A percentile compares a stretch with the other conserved stretches of the same genome.
These are phyloP conservation scores for Cosmorhoe ocellata DNA, from an alignment of 2,888 invertebrate species.

Conservation along the genomic window DNA sequence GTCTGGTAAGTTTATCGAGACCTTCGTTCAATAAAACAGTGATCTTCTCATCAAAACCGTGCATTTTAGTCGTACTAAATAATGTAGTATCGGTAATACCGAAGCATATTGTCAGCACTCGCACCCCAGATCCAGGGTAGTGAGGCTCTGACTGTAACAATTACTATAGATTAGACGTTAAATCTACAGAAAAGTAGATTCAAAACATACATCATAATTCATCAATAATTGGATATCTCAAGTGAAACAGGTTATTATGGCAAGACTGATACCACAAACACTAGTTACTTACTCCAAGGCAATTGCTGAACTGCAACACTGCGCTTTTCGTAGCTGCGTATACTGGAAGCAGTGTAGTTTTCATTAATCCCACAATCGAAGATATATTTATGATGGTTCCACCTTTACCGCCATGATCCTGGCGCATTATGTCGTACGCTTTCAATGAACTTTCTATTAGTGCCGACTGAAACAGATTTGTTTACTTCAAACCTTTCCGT, in stretches of 20 bases:
- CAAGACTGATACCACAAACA: no score
- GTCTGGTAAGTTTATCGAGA: conserved; percentile 34
- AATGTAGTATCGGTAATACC: conserved; percentile 64
- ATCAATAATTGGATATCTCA: no score
- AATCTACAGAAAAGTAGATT: background rate
- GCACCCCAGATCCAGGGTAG: conserved; percentile 54
- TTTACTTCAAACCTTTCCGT: background rate
- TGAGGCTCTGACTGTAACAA: conserved; percentile 56
- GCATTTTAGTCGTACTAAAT: conserved; percentile 45
- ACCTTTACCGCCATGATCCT: conserved; percentile 61
- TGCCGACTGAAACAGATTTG: conserved; percentile 55
- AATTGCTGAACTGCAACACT: conserved; percentile 67
- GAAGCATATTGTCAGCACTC: conserved; percentile 67
- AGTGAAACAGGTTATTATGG: no score
- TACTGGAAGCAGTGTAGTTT: conserved; percentile 51
- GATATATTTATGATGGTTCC: conserved; percentile 71
- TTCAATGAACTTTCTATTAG: conserved; percentile 62
- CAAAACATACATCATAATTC: no score
- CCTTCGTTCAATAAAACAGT: conserved; percentile 35
- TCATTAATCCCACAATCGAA: conserved; percentile 58
- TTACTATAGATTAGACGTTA: background rate
- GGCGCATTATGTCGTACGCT: conserved; percentile 65
- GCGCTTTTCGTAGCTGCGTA: conserved; percentile 71
- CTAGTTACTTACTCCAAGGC: conserved; percentile 68
- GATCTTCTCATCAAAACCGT: conserved; percentile 50